Base-by-base conservation (phyloP, 2,888 invertebrate genomes). In the Argyra leucocephala region DNA sequence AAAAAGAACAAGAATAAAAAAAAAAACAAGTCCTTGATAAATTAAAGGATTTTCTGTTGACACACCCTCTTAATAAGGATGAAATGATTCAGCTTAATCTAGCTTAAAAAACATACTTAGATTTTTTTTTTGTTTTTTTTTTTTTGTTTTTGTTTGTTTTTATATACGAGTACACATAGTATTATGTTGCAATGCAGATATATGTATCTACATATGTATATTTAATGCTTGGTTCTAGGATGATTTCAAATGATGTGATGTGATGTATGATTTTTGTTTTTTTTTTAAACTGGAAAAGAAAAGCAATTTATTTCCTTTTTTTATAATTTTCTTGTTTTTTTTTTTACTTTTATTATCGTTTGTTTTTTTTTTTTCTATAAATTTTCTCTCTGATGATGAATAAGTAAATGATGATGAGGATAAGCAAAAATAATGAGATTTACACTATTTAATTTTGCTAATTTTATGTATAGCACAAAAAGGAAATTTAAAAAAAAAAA, bases 1-100 rank as follows among this genome's bases (percentile, higher is more conserved):
- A 15, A n/a, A 48, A 18, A 48, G n/a, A 12, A 48, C 2, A 48
- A 48, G 5, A 6, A 48, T 5, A 48, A 48, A 48, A 48, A 48
- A 18, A 18, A n/a, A 48, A 9, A 48, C 48, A 48, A 48, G 48
- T 48, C 48, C 48, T 48, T 48, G 48, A 48, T 48, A 48, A 48
- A 48, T 48, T 48, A 48, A 48, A 48, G 48, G 48, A 48, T 48
- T 48, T 48, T 48, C 48, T 48, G 48, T 48, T 48, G 48, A 48
- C 48, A 48, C 48, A 48, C 48, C 48, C 48, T 48, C 48, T 48
- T 48, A 48, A 48, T 48, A 48, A 48, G 48, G 48, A 48, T 48
- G 48, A 48, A 48, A 48, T 48, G 48, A 48, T 48, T 48, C 48
- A 48, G 48, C 48, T 48, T 48, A 48, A 48, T 48, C 48, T 48